A percentile compares a stretch with the other conserved stretches of the same genome.
Evolutionary conservation across 2,888 invertebrate genomes (phyloP).

Genomic region (Mythimna albipuncta): DNA sequence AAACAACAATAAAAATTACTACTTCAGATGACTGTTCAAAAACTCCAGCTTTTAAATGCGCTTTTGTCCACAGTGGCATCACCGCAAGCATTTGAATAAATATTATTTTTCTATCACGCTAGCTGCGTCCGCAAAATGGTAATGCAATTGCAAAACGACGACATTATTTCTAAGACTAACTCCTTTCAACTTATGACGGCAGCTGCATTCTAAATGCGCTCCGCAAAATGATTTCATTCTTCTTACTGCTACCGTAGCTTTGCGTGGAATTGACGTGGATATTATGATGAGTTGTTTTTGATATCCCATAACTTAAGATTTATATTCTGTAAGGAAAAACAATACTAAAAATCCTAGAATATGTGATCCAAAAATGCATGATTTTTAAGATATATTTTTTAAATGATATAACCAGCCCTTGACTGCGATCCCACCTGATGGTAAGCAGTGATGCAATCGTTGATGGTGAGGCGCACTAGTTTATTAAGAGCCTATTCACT

Average conservation of each 20-base stretch:
- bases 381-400: too few relatives aligned
- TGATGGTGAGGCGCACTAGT: too few relatives aligned
- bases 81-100: constrained; percentile 15
- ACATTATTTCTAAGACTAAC: constrained; percentile 46
- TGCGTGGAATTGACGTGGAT: too few relatives aligned
- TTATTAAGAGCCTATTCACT: too few relatives aligned
- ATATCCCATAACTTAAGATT: too few relatives aligned
- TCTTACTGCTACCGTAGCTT: neutral
- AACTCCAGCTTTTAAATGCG: neutral
- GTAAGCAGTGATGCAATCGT: too few relatives aligned
- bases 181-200: constrained; percentile 29
- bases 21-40: neutral
- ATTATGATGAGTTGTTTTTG: too few relatives aligned
- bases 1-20: neutral
- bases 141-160: constrained; percentile 34
- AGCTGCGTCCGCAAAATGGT: constrained; percentile 21
- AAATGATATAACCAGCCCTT: too few relatives aligned
- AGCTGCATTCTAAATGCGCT: constrained; percentile 36
- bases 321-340: too few relatives aligned
- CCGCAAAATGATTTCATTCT: constrained; percentile 22
- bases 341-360: too few relatives aligned
- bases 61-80: neutral
- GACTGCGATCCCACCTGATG: too few relatives aligned
- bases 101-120: constrained; percentile 30
- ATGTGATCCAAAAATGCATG: too few relatives aligned